Percentiles rank a stretch among this genome's conserved stretches.
Conservation (phyloP, 2,797 vertebrate genomes). For the Halcyon smyrnensis region DNA sequence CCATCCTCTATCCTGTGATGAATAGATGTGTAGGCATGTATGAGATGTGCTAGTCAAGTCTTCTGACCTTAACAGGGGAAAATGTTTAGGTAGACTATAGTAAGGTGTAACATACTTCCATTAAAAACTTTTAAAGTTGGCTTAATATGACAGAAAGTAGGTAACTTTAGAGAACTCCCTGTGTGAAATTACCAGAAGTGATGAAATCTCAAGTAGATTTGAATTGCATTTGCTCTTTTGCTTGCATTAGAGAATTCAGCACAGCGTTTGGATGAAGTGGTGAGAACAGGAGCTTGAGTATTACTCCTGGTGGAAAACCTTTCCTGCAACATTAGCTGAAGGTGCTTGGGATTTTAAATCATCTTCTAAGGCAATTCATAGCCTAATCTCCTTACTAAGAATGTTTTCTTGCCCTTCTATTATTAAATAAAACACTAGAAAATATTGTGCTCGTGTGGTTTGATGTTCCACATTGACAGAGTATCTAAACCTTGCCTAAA, state of each 20-base stretch:
- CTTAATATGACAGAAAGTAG: background rate
- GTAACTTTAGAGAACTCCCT: background rate
- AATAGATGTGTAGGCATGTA: background rate
- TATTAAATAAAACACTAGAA: background rate
- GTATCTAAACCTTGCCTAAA: background rate
- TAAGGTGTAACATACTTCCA: background rate
- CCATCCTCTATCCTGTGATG: background rate
- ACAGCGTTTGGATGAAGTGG: background rate
- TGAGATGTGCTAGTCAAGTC: background rate
- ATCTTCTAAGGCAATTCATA: background rate
- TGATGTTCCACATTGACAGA: background rate
- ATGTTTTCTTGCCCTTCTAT: background rate
- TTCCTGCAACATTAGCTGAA: background rate
- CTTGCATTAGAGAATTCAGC: background rate
- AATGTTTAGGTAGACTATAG: background rate
- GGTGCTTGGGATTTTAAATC: background rate
- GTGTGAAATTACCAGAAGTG: background rate
- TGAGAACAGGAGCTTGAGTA: background rate
- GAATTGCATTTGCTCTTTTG: background rate
- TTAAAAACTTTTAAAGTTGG: background rate
- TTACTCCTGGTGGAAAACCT: background rate
- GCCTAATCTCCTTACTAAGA: background rate
- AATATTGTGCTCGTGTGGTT: background rate
- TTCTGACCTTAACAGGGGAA: background rate
- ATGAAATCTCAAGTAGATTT: background rate